Percentiles rank a stretch among this genome's conserved stretches.
These are phyloP conservation scores for cattle (Bos taurus) DNA, from an alignment of 2,113 vertebrate genomes.

Conservation along the genomic window ARS-UCD2.0 NC_037343.1:63086501-63087000, in stretches of 20 bases:
- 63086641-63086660: not conserved
- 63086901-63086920: not conserved
- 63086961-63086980: not conserved
- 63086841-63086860: not conserved
- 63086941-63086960: not conserved
- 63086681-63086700: not conserved
- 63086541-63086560: not conserved
- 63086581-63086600: not conserved
- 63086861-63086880: not conserved
- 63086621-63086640: not conserved
- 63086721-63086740: not conserved
- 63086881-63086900: not conserved
- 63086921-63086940: not conserved
- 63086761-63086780: not conserved
- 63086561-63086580: not conserved
- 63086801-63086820: not conserved
- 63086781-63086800: not conserved
- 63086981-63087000: not conserved
- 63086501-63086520: not conserved
- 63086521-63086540: not conserved
- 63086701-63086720: not conserved
- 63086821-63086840: not conserved
- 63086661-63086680: not conserved
- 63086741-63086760: not conserved
- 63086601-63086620: not conserved